These are phyloP conservation scores for Parasteatoda tepidariorum DNA, from an alignment of 1,140 invertebrate genomes.

Conservation along the genomic window DNA sequence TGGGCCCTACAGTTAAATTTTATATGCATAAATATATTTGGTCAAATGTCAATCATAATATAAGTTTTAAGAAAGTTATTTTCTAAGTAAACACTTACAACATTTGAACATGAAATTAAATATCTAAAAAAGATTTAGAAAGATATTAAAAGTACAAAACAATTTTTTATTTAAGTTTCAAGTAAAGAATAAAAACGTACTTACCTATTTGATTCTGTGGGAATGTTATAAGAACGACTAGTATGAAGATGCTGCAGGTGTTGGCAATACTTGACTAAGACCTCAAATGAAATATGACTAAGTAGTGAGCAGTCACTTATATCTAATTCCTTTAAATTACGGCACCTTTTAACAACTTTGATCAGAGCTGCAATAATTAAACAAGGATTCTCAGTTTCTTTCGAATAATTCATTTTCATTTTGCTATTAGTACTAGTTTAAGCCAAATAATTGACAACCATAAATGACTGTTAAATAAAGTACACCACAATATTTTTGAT, in stretches of 20 bases:
- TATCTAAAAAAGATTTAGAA: not conserved
- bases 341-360: conserved; percentile 76
- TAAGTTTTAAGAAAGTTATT: not conserved
- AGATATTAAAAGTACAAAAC: not conserved
- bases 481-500: too few relatives aligned
- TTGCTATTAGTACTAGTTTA: too few relatives aligned
- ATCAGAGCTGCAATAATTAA: conserved; percentile 75
- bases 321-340: conserved; percentile 83
- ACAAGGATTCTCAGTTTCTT: too few relatives aligned
- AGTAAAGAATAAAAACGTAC: conserved; percentile 64
- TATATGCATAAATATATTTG: too few relatives aligned
- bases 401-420: too few relatives aligned
- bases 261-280: conserved; percentile 74
- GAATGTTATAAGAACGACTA: conserved; percentile 84
- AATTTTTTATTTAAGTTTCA: too few relatives aligned
- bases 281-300: conserved; percentile 73
- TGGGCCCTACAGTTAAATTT: too few relatives aligned
- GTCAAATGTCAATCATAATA: not conserved
- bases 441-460: too few relatives aligned
- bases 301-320: conserved; percentile 85
- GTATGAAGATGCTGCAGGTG: conserved; percentile 84
- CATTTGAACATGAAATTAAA: not conserved
- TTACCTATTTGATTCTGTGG: conserved; percentile 75
- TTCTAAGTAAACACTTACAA: not conserved
- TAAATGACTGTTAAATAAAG: too few relatives aligned